Base-by-base conservation (phyloP, 2,888 invertebrate genomes). In the Hartigia nigra region DNA sequence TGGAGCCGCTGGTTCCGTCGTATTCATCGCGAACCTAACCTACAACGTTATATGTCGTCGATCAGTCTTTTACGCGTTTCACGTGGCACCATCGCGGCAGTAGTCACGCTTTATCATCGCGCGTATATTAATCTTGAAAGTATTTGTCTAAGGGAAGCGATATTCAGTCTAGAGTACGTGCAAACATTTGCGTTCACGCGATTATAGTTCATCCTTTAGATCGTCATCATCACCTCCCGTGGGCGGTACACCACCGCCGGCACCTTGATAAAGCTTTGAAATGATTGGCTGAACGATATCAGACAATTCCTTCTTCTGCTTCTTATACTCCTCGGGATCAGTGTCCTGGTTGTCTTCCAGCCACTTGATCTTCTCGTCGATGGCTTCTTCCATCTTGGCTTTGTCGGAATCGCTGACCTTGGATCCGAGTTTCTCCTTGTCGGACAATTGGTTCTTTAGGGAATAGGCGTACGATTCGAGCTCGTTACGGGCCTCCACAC, bases 361-460 rank as follows among this genome's bases (percentile, higher is more conserved):
- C 99, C 99, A 99, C 90, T 98, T 98, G 92, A 99, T 99, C 84
- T 98, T 96, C 86, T 97, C 98, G 81, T 99, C 98, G 84, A 99
- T 96, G n/a, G 97, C 98, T 87, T 96, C 96, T 90, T 98, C 98
- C 95, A 99, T 97, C 90, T 97, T 98, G 11, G 95, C 93, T 92
- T 99, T 99, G 86, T 99, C 99, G 0, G 97, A 96, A 35, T 96
- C 97, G 80, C 95, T 95, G 74, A 95, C 92, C 92, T 99, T 99
- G 77, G 97, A 95, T 70, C 99, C 99, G 79, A 99, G 95, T 92
- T 99, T 99, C 87, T 99, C 99, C 92, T 99, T 99, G 91, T 99
- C 99, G 79, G 94, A 95, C 39, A 99, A 94, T 92, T 99, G 99
- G 92, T 98, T 99, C 94, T 99, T 99, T 81, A 99, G 94, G 4